phyloP scores from a whole-genome alignment of 2,888 invertebrate genomes.

The Lordiphosa fenestrarum region DNA sequence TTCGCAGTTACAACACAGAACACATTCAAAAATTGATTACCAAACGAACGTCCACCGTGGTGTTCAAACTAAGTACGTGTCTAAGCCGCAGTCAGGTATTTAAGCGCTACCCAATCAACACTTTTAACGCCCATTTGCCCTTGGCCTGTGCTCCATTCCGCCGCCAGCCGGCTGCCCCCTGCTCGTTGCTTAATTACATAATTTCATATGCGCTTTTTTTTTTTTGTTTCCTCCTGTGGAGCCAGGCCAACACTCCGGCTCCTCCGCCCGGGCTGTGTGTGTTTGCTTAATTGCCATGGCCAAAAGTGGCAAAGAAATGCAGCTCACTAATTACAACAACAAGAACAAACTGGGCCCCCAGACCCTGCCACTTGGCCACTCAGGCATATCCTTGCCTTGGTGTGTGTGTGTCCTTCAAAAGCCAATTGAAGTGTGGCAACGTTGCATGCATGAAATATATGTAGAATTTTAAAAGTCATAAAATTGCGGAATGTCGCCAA shows the following conservation, averaged over 20 bases:
- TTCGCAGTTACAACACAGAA: no score
- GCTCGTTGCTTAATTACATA: conserved; percentile 54
- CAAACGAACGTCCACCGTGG: no score
- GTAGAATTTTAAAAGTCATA: conserved; percentile 78
- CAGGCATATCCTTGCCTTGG: conserved; percentile 43
- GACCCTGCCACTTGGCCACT: conserved; percentile 3
- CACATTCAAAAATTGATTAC: no score
- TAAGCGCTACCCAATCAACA: conserved; percentile 1
- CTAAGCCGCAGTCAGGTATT: background rate
- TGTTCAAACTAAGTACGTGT: background rate
- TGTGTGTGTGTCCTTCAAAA: conserved; percentile 54
- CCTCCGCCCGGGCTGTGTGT: conserved; percentile 15
- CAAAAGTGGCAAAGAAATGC: conserved; percentile 72
- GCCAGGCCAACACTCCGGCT: background rate
- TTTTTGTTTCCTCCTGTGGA: background rate
- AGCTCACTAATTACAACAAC: conserved; percentile 67
- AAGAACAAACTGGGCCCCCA: conserved; percentile 10
- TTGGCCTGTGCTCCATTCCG: conserved; percentile 19
- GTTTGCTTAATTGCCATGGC: conserved; percentile 68
- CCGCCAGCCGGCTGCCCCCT: background rate
- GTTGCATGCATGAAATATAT: conserved; percentile 59
- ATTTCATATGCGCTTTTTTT: conserved; percentile 47
- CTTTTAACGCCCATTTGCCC: conserved; percentile 26
- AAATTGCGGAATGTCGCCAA: conserved; percentile 79
- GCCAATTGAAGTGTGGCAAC: conserved; percentile 71